Percentiles rank a stretch among this genome's conserved stretches.
These are phyloP conservation scores for Dryobates pubescens DNA, from an alignment of 2,797 vertebrate species.

Conservation along the genomic window DNA sequence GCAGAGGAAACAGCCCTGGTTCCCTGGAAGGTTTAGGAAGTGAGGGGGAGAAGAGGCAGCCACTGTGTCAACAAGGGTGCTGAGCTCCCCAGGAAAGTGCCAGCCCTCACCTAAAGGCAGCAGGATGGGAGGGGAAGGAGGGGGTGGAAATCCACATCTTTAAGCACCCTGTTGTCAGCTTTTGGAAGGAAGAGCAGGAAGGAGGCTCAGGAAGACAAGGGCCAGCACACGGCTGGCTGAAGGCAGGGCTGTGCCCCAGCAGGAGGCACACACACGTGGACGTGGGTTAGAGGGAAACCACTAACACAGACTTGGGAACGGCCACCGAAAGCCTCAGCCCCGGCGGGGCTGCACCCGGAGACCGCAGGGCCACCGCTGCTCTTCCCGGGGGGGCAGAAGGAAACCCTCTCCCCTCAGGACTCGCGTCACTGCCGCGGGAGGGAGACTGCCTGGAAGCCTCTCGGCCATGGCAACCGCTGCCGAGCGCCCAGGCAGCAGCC, in stretches of 20 bases:
- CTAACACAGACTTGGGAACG: not conserved
- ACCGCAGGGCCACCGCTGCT: accelerated
- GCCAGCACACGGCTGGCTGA: no score
- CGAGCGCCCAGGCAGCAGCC: not conserved
- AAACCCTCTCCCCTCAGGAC: not conserved
- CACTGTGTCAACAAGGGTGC: not conserved
- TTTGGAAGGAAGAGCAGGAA: not conserved
- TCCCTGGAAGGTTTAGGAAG: not conserved
- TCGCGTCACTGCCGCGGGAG: not conserved
- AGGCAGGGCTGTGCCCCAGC: no score
- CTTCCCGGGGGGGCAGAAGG: not conserved
- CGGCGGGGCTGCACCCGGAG: accelerated
- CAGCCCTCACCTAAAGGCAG: not conserved
- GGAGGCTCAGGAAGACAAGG: accelerated
- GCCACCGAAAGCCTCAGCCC: accelerated
- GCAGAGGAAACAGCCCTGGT: not conserved
- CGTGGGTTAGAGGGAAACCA: not conserved
- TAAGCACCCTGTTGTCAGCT: accelerated
- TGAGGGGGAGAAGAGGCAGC: not conserved
- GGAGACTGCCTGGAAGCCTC: not conserved
- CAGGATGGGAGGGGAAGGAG: not conserved
- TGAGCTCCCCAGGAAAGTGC: not conserved
- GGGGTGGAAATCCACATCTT: no score
- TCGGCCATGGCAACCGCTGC: accelerated
- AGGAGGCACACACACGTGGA: accelerated